Base-by-base conservation (phyloP, 2,888 invertebrate species). In the Eremobia ochroleuca region DNA sequence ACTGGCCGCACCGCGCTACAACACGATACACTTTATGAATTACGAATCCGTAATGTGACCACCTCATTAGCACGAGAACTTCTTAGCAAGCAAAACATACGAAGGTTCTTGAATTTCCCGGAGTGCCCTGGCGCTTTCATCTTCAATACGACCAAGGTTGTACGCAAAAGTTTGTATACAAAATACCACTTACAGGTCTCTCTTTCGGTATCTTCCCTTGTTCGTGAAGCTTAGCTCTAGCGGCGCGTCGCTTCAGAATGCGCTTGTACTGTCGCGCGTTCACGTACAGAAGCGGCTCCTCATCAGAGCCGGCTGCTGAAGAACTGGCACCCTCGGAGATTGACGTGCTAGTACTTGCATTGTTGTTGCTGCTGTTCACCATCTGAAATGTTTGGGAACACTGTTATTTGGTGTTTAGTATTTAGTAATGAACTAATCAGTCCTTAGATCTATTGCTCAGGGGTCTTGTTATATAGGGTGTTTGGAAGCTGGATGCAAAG, bases 251-350 rank as follows among this genome's bases (percentile, higher is more conserved):
- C 94, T 99, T 99, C 70, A 99, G 97, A 91, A 99, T 99, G 81
- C 99, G 97, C 92, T 99, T 98, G 96, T 99, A 99, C 94, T 99
- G 99, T 91, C 99, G 98, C 37, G 99, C 99, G 97, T 99, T 99
- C 0, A 99, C 99, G 93, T 99, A 99, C 31, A 99, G 96, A 0
- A 99, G 99, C 91, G 99, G 99, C 92, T 99, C 99, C 92, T 99
- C 99, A 93, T 99, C 99, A 0, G 98, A 95, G 62, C 96, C 97
- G 0, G 96, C 97, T 15, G 94, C 92, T 0, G 94, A 93, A 0
- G 94, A 91, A 4, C 93, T 89, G 0, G 95, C 95, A 11, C 89
- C 91, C 25, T 95, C 95, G 0, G 94, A 92, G 8, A 94, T 87
- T 0, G 93, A 88, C 8, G 94, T 91, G 6, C 93, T 89, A 4